Percentiles rank a stretch among this genome's conserved stretches.
phyloP scores from a whole-genome alignment of 1,140 invertebrate genomes.

The Leptonema lineaticorne region DNA sequence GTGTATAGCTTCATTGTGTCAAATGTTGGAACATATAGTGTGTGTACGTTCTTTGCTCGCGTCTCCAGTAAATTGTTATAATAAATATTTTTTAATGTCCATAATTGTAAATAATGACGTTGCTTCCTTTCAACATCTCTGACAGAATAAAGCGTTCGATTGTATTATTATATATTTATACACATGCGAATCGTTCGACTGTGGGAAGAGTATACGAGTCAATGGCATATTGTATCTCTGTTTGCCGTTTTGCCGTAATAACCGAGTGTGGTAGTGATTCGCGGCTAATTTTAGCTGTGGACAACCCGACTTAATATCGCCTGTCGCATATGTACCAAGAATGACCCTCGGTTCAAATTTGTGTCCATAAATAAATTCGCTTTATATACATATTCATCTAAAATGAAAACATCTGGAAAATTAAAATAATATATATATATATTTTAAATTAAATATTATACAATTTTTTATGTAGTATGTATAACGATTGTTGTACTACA shows the following conservation, averaged over 20 bases:
- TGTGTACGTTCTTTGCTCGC: conserved; percentile 26
- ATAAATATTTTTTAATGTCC: conserved; percentile 39
- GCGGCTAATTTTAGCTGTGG: conserved; percentile 3
- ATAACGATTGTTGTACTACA: no score
- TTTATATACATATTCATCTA: no score
- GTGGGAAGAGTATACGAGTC: conserved; percentile 15
- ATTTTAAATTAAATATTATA: no score
- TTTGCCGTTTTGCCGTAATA: not conserved
- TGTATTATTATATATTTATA: no score
- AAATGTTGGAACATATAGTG: not conserved
- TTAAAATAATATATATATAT: no score
- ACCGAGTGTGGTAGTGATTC: conserved; percentile 2
- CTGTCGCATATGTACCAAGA: no score
- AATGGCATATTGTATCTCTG: conserved; percentile 24
- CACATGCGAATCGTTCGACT: not conserved
- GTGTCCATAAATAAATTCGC: no score
- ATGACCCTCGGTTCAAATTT: no score
- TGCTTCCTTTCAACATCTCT: conserved; percentile 37
- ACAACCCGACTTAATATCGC: not conserved
- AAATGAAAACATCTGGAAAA: no score
- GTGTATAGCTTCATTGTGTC: conserved; percentile 5
- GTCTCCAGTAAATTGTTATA: conserved; percentile 38
- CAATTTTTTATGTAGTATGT: no score
- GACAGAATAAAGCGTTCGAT: no score
- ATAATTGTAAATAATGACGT: conserved; percentile 42